Conservation (phyloP, 2,888 invertebrate genomes). For the Nasonia oneida region DNA sequence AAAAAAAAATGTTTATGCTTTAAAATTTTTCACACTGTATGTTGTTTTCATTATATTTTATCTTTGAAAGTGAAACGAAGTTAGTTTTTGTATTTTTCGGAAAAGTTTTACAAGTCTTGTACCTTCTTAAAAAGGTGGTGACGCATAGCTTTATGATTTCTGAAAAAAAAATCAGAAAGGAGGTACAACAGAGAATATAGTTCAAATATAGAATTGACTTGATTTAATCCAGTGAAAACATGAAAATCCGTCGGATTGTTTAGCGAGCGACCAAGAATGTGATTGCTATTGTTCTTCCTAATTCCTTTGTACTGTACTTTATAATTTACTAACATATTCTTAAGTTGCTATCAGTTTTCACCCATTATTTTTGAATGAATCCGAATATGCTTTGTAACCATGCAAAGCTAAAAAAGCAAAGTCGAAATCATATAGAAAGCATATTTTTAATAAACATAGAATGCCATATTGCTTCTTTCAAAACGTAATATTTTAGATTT, state of each 20-base stretch:
- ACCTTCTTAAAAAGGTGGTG: conserved; percentile 58
- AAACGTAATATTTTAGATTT: conserved; percentile 36
- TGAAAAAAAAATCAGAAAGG: conserved; percentile 58
- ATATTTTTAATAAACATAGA: conserved; percentile 45
- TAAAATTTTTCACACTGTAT: neutral
- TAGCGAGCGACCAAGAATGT: conserved; percentile 47
- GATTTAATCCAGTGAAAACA: conserved; percentile 40
- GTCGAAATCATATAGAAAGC: conserved; percentile 46
- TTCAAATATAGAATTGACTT: conserved; percentile 54
- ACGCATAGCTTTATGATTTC: conserved; percentile 71
- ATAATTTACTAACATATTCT: conserved; percentile 43
- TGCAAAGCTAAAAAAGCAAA: conserved; percentile 35
- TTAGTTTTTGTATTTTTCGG: conserved; percentile 51
- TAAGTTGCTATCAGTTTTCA: conserved; percentile 21
- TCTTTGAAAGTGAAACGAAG: conserved; percentile 47
- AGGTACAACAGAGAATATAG: conserved; percentile 49
- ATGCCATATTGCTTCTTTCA: conserved; percentile 47
- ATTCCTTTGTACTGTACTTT: conserved; percentile 55
- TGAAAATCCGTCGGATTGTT: conserved; percentile 39
- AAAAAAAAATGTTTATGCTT: conserved; percentile 21
- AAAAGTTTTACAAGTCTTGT: neutral
- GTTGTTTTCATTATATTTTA: conserved; percentile 49
- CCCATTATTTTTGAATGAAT: conserved; percentile 37
- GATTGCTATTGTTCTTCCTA: conserved; percentile 60
- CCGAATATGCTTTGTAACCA: conserved; percentile 19